Base-by-base conservation (phyloP, 2,888 invertebrate genomes). In the Dasypogon diadema region DNA sequence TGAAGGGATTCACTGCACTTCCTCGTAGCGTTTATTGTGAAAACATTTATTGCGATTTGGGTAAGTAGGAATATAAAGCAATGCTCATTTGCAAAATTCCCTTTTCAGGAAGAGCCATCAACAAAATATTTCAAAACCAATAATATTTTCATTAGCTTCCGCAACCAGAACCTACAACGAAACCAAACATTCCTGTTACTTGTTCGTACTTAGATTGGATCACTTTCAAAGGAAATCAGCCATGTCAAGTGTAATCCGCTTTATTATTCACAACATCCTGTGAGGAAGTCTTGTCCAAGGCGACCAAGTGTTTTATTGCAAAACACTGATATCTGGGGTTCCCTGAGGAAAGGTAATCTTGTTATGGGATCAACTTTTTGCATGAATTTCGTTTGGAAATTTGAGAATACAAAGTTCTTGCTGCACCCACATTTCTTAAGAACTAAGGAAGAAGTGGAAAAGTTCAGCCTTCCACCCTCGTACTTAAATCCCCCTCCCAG, bases 231-330 rank as follows among this genome's bases (percentile, higher is more conserved):
- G 42, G 18, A 63, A 58, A 63, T 63, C 63, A 63, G 18, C 63
- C 63, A 1, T 42, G 63, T 63, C 63, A 42, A 63, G 63, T 63
- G 63, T 63, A 63, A 63, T 63, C 63, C 42, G 63, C 42, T 63
- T 37, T 63, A 42, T 37, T 42, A 63, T 63, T 30, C 63, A 37
- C 10, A 37, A 63, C 63, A 37, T 63, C 42, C 63, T 63, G 16
- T 30, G 4, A 16, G 21, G 30, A 12, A 63, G 63, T 58, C 58
- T 16, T 58, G 24, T 63, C 63, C 37, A 37, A 42, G n/a, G 18
- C 63, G 18, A 42, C 18, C 8, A 18, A 63, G 21, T 63, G 21
- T 21, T 37, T 42, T 63, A 37, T 37, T 63, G 63, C 37, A 37
- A 6, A 42, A 63, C 34, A 42, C 42, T 37, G 63, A 63, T 21